Base-by-base conservation (phyloP, 2,797 vertebrate species). In the Coreius guichenoti region DNA sequence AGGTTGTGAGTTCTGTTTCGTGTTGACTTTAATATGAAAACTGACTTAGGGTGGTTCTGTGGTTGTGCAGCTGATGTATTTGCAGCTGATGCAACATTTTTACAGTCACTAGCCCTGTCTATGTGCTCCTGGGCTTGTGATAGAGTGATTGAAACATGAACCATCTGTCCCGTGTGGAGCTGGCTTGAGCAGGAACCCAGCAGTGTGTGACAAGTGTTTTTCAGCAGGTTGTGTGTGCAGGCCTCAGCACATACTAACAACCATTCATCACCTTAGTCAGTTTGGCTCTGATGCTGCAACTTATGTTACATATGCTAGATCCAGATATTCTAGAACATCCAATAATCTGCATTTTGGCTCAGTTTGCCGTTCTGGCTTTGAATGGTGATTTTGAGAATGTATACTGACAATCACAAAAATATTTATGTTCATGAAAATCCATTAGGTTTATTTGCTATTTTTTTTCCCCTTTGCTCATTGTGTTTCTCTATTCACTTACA, bases 181-280 rank as follows among this genome's bases (percentile, higher is more conserved):
- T 70, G 79, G 61, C 72, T 26, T 36, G 29, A 75, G 80, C 75
- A n/a, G 65, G 31, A 65, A 61, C 29, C 79, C 86, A 89, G 61
- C 83, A 14, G 86, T 33, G 86, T 80, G 80, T 80, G 86, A 87
- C 79, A 61, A 76, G 86, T 80, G 83, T 80, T 85, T 68, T 87
- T 70, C 88, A 80, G 86, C 83, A 81, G 81, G 72, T 77, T 81
- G 72, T 69, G 45, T 68, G 29, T 70, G 47, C 72, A 83, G 68
- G 47, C 33, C 26, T 77, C 63, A 82, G 68, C 65, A 78, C 31
- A 29, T 16, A 51, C 16, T 49, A 49, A 68, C 67, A 86, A 72
- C 73, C 33, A 72, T 83, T 86, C 76, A 84, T 83, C 86, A 78
- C 33, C 76, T 80, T 33, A 76, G 82, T 73, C 88, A 67, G 36